Conservation (phyloP, 37 sponge, comb jelly and placozoan species). For the Halichondria panicea region DNA sequence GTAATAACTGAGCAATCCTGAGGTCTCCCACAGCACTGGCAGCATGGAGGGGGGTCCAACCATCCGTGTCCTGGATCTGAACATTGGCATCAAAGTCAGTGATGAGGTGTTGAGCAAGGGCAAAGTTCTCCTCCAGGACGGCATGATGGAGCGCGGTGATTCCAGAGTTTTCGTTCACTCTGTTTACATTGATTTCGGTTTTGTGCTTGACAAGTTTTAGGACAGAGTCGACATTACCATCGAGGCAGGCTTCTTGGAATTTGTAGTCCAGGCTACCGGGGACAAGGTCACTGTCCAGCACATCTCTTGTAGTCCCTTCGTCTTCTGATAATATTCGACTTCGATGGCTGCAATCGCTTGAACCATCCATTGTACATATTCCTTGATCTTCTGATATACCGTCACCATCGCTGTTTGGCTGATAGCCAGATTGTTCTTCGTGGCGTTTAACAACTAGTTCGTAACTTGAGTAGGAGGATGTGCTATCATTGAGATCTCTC, state of each 20-base stretch:
- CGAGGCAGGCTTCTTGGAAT: constrained; percentile 83
- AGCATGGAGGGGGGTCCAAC: constrained; percentile 87
- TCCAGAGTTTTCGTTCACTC: constrained; percentile 66
- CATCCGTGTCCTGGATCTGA: constrained; percentile 69
- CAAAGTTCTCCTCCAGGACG: constrained; percentile 86
- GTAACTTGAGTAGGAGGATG: constrained; percentile 37
- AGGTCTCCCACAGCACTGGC: constrained; percentile 88
- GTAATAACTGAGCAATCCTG: constrained; percentile 80
- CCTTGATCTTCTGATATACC: constrained; percentile 71
- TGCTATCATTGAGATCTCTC: constrained; percentile 28
- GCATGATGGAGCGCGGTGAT: constrained; percentile 82
- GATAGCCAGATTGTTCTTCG: neutral
- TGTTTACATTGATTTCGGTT: constrained; percentile 63
- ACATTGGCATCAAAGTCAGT: constrained; percentile 69
- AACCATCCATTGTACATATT: constrained; percentile 84
- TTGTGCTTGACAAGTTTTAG: constrained; percentile 61
- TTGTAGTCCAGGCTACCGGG: constrained; percentile 65
- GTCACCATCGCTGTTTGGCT: constrained; percentile 20
- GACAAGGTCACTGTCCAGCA: constrained; percentile 62
- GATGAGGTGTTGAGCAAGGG: constrained; percentile 70
- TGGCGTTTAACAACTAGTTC: neutral
- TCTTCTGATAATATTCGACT: constrained; percentile 23
- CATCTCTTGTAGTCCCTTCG: constrained; percentile 33
- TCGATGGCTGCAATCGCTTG: constrained; percentile 60
- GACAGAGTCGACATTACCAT: constrained; percentile 57